Percentiles rank a stretch among this genome's conserved stretches.
phyloP scores from a whole-genome alignment of 1,140 invertebrate species.

The Harpegnathos saltator region DNA sequence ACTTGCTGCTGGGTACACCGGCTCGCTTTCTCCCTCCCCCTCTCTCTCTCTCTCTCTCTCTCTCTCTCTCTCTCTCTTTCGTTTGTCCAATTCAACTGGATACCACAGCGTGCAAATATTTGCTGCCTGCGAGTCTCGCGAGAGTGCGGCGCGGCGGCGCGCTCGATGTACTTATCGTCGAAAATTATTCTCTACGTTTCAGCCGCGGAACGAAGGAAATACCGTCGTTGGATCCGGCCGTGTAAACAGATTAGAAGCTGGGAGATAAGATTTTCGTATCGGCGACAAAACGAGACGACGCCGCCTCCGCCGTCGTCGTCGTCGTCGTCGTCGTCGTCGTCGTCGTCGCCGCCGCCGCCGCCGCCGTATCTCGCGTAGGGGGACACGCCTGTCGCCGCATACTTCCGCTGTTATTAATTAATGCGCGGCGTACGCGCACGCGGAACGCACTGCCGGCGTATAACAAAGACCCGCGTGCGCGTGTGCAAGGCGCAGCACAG shows the following conservation, averaged over 20 bases:
- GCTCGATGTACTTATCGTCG: conserved; percentile 38
- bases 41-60: background rate
- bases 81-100: conserved; percentile 42
- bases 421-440: conserved; percentile 41
- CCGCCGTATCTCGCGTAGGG: background rate
- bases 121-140: conserved; percentile 19
- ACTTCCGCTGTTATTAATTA: conserved; percentile 75
- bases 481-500: conserved; percentile 6
- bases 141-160: conserved; percentile 2
- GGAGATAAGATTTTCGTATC: conserved; percentile 36
- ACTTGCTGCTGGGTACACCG: background rate
- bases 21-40: too few species aligned
- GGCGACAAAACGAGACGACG: conserved; percentile 2
- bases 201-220: background rate
- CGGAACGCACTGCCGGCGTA: conserved; percentile 1
- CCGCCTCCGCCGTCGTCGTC: background rate
- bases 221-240: conserved; percentile 1
- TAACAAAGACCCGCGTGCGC: background rate
- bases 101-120: conserved; percentile 44
- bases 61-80: background rate
- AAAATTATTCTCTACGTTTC: conserved; percentile 42
- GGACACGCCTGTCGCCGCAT: conserved; percentile 53
- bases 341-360: background rate
- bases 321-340: background rate
- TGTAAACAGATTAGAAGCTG: conserved; percentile 43